Evolutionary conservation across 2,113 vertebrate genomes (phyloP).

Genomic region (Arizona elegans): DNA sequence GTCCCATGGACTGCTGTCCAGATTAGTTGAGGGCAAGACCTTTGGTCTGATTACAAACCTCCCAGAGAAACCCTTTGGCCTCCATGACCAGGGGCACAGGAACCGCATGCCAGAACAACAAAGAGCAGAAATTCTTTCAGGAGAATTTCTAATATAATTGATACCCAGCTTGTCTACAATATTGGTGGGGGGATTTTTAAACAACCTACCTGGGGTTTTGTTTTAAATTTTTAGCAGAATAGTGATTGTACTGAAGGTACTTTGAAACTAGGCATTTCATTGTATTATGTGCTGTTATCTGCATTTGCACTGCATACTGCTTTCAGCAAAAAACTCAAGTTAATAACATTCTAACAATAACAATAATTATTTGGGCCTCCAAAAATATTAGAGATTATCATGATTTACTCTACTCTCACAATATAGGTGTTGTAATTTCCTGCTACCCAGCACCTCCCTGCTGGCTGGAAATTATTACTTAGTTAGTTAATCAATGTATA

Average conservation of each 20-base stretch:
- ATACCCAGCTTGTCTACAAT: neutral
- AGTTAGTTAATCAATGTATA: neutral
- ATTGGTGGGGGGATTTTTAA: neutral
- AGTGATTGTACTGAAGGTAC: neutral
- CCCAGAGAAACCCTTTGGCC: neutral
- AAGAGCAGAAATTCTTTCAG: neutral
- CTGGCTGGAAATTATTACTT: neutral
- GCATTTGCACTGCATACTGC: neutral
- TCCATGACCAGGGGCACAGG: neutral
- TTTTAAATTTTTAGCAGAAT: neutral
- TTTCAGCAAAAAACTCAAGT: neutral
- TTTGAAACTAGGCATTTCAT: neutral
- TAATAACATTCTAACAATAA: neutral
- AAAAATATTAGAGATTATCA: neutral
- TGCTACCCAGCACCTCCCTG: neutral
- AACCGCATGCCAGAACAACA: neutral
- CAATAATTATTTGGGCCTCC: neutral
- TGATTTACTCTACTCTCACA: neutral
- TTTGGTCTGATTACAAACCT: neutral
- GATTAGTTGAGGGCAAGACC: conserved; percentile 6
- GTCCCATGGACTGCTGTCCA: neutral
- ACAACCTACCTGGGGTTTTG: neutral
- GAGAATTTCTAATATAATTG: neutral
- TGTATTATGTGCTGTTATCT: neutral
- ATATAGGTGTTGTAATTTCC: neutral